Evolutionary conservation across 1,140 invertebrate genomes (phyloP), one percentile per base, ranked within the genome.

Genomic region (Diachasma alloeum): DNA sequence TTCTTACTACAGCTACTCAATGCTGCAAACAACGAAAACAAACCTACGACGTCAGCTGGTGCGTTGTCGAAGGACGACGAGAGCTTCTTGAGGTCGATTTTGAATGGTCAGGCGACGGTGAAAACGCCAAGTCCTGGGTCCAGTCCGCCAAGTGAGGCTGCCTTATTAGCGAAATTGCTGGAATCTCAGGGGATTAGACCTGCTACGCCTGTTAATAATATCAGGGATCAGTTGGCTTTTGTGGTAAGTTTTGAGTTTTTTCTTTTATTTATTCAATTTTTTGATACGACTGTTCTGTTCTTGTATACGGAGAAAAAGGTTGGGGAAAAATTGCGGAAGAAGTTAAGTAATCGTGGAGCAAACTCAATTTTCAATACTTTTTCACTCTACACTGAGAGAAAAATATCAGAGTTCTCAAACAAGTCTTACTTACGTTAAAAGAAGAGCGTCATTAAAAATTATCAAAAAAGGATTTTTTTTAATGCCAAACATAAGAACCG

Each of bases 181-280:
- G 93, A 94, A 84, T 91, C 93, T 81, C 91, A 93, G 84, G 93
- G 93, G 17, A 93, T 94, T 80, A 92, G 92, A 79, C 93, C 93
- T 1, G 89, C 91, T 4, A 93, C 92, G 48, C 92, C 93, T 78
- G 90, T 83, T 81, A 91, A 86, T 59, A 78, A 82, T 1, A 78
- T 89, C 68, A 87, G 80, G 56, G 90, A 92, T 79, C 91, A 92
- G 88, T 85, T 93, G 67, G 90, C 90, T 84, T 86, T 91, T 74
- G 90, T 90, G 80, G 93, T 93, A 87, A 91, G 91, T 91, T 81
- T 76, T 72, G 17, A 8, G 4, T 4, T 53, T 53, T 19, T 6
- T 53, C n/a, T 17, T 53, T 53, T 53, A 53, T 53, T 53, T 5
- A 53, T 19, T 19, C 48, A n/a, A 8, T 48, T n/a, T 48, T 48